Evolutionary conservation across 2,113 vertebrate species (phyloP), one percentile per base, ranked within the genome.

Genomic region (Strix uralensis): DNA sequence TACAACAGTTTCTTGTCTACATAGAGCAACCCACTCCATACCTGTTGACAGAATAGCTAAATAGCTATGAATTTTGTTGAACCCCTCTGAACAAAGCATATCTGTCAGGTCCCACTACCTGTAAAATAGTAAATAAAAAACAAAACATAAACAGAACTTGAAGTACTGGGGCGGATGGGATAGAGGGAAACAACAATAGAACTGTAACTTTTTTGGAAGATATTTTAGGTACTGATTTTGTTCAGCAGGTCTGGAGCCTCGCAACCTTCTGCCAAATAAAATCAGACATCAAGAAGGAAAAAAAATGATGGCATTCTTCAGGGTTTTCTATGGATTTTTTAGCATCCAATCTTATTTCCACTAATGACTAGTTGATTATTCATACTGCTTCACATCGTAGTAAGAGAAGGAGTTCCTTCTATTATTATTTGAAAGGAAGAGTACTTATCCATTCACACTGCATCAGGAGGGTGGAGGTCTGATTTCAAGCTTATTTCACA

Each of bases 401-500:
- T 51, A 71, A 86, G 44, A 92, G 71, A 81, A 89, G 30, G 65
- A 84, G n/a, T 63, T 82, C 44, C 30, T 80, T 71, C 47, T 75
- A 57, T 92, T 81, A 78, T 58, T 59, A 75, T 81, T 79, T 77
- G 61, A 79, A 89, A 89, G 57, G 30, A 86, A 92, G 38, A 65
- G 62, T 32, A 79, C 38, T 96, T 95, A 89, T 8, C 89, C 81
- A 91, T 91, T 92, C 91, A 94, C 49, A 49, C 51, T 81, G 91
- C 71, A 86, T 80, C 74, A 88, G 81, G 66, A 91, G 70, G 78
- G 44, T 62, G 54, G 7, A 90, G 32, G 55, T 75, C 79, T 92
- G 84, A 91, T 95, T 96, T 95, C 78, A 91, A 94, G 95, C 86
- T 97, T 92, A 92, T 95, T 95, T 97, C 94, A 95, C 97, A 91